Base-by-base conservation (phyloP, 2,113 vertebrate genomes). In the Phycodurus eques region DNA sequence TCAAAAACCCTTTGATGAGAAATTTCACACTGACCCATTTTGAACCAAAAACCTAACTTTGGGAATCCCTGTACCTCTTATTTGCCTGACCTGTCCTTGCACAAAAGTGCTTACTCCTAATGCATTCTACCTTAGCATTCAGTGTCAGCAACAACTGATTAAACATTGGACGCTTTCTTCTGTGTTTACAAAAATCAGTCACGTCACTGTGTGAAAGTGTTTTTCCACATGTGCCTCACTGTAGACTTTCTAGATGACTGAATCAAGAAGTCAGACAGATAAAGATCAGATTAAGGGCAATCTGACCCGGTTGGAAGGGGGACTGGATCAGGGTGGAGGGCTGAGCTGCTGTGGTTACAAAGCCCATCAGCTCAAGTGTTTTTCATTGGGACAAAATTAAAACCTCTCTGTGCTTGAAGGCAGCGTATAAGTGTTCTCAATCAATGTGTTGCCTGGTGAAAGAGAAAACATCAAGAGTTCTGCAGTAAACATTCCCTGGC, bases 221-320 rank as follows among this genome's bases (percentile, higher is more conserved):
- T 70, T 63, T 70, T 5, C 35, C 51, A 20, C 17, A 19, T 33
- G 31, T 42, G 56, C 9, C 5, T n/a, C 17, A n/a, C 51, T 62
- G 20, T 49, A 57, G 59, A 76, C 76, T 81, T 70, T 76, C 69
- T 85, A 82, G 78, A 84, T 85, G 78, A 83, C 82, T 73, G 65
- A 67, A 76, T 82, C 77, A 80, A 80, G 71, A 87, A 70, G 70
- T 87, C 84, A 71, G 83, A 67, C 74, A 81, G 80, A 86, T 86
- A 74, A 83, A 67, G 85, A 85, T 82, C 83, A 87, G 85, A 90
- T 91, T 89, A 91, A 86, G 86, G 83, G 53, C 86, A 83, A 77
- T 87, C 79, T 83, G 81, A 85, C 76, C 76, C 72, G 75, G 35
- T 77, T 72, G 74, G 35, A 63, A 39, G 35, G 35, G 57, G 78